Evolutionary conservation across 2,113 vertebrate species (phyloP), one percentile per base, ranked within the genome.

Genomic region (Leucopsar rothschildi): DNA sequence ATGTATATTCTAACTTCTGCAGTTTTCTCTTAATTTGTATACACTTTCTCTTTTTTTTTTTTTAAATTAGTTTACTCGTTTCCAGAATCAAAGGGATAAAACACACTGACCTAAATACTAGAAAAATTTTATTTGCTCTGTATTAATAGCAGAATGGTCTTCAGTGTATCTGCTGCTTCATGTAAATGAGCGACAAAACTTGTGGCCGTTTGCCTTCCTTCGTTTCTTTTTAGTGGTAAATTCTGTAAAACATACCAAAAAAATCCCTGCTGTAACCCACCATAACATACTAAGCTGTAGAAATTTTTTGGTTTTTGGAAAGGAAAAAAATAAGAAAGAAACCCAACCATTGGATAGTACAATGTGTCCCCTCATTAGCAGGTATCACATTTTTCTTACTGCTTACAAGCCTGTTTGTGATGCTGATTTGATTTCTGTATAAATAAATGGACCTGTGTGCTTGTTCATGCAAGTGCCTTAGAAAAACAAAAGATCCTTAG

Each of bases 401-500:
- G 76, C 59, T 86, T 68, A 55, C 76, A 91, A 68, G 55, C 33
- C 28, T 12, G 10, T 83, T 88, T 5, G 7, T 39, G n/a, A 37
- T 24, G 1, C 57, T 82, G 59, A 73, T 90, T 77, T 42, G 45
- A 64, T 82, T 44, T 80, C 66, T 6, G 2, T 81, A 11, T 59
- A 50, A 90, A 70, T 55, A 82, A 92, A 90, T 53, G 47, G 56
- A 68, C 63, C 86, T 87, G 66, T 64, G 10, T 61, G 82, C 95
- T 92, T 97, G 86, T 93, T 96, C 40, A 71, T 92, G 92, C 53
- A 57, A 93, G 97, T 98, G 98, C 98, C 98, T 98, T 98, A 97
- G 86, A 88, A 89, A 88, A 92, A 52, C 3, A 42, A 78, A 78
- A 68, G 70, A 76, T 75, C 85, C 93, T 84, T 75, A 68, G 94